A percentile compares a stretch with the other conserved stretches of the same genome.
Conservation (phyloP, 2,113 vertebrate species). For the Micronycteris hirsuta region DNA sequence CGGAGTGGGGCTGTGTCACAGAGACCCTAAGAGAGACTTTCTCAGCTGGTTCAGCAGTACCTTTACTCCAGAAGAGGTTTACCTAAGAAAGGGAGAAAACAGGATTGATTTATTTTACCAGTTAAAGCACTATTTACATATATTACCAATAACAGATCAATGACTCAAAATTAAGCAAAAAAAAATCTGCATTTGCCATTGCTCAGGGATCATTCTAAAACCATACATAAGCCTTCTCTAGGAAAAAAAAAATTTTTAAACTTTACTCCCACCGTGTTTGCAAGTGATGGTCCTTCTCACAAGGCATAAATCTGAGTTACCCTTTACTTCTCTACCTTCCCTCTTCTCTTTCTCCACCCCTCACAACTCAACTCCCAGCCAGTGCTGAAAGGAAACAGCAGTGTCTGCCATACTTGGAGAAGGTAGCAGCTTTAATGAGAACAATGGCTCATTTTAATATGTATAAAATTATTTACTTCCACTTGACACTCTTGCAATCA, state of each 20-base stretch:
- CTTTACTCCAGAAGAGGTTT: slow-evolving; percentile 86
- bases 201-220: neutral
- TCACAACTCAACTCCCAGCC: neutral
- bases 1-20: slow-evolving; percentile 81
- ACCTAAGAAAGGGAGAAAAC: slow-evolving; percentile 80
- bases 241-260: neutral
- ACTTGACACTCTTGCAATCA: neutral
- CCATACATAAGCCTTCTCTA: neutral
- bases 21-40: slow-evolving; percentile 84
- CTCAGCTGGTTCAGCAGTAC: slow-evolving; percentile 79
- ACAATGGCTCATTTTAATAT: neutral
- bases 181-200: neutral
- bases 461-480: neutral
- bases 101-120: slow-evolving; percentile 13
- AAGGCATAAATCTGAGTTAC: neutral
- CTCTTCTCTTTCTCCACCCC: neutral
- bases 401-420: neutral
- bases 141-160: neutral
- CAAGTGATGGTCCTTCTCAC: neutral
- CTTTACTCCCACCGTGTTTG: neutral
- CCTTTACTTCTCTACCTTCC: neutral
- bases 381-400: neutral
- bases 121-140: neutral
- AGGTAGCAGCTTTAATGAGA: neutral
- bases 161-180: neutral